Evolutionary conservation across 2,888 invertebrate genomes (phyloP), one percentile per base, ranked within the genome.

Genomic region (Diarsia dahlii): DNA sequence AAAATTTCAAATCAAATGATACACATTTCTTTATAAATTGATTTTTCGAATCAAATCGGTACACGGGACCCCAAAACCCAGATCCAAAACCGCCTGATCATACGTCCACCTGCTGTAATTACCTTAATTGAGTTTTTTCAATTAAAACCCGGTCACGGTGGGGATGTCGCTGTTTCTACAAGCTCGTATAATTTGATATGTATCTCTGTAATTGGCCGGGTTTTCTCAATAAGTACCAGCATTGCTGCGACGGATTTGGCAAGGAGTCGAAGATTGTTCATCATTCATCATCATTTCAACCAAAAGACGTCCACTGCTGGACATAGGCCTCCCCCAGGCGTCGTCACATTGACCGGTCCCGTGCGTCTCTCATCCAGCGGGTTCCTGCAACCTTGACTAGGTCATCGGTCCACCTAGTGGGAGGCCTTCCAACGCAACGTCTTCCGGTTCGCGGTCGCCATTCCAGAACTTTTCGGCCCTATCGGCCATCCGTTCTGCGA

Each of bases 101-200:
- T 89, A 87, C 82, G 88, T 90, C 86, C 92, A 93, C 92, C 92
- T 92, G 93, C 89, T 84, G 75, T 82, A 92, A 92, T 94, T 91
- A 91, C 84, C 82, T 87, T 93, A 93, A 93, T 92, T 92, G 89
- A 90, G 90, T 91, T 93, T 93, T 91, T 91, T 89, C 78, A 87
- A 87, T 87, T 88, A 82, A 77, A 84, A 88, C 86, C 80, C 88
- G 83, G 91, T 91, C 91, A 91, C 90, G 91, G 89, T 89, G 88
- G 86, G 90, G 92, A 91, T 89, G 91, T 89, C 91, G 88, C 89
- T 84, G 89, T 81, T 80, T 80, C 81, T 85, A 80, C 80, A 76
- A 80, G 84, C 73, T 75, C 74, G 72, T 80, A 75, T 78, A 65
- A 86, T 83, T 87, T 89, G 93, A 93, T 93, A 87, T 83, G 87